Base-by-base conservation (phyloP, 2,888 invertebrate genomes). In the Parnassius glacialis region DNA sequence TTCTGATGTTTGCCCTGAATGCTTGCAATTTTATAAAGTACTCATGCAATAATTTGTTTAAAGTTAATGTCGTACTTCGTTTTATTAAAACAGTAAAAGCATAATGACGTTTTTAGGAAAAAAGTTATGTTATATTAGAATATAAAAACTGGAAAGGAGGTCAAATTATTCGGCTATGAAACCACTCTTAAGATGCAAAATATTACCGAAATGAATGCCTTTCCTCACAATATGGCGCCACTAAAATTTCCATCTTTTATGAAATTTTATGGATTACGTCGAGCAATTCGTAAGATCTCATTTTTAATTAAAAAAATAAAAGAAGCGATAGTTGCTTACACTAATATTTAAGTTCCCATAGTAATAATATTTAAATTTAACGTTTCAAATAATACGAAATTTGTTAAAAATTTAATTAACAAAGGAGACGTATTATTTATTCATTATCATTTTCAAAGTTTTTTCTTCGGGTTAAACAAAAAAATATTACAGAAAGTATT, bases 241-340 rank as follows among this genome's bases (percentile, higher is more conserved):
- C 85, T 85, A 85, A 82, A 81, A 87, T 89, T 86, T 88, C 83
- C 89, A 88, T 90, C 84, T 88, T 87, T 90, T 83, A 83, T 87
- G 80, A 90, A 90, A 88, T 85, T 87, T 89, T 85, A 81, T 82
- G 79, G 88, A 88, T 87, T 84, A 85, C 75, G 78, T 74, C 76
- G 76, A 74, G 80, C 79, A 81, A 85, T 85, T 82, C 81, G 79
- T 82, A 78, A 84, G 84, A 87, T 85, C 81, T 84, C 84, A 87
- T 86, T 87, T 89, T 90, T 73, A 71, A 71, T 71, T 71, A 72
- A 73, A 88, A 87, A 86, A 72, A 73, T 88, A 87, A 86, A 85
- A 84, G 79, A 85, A 85, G 84, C 76, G 76, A 80, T 83, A 86
- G 88, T 88, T 88, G 86, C 85, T 89, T 87, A 82, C 70, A 70